These are phyloP conservation scores for Drosophila lacteicornis DNA, from an alignment of 1,140 invertebrate genomes.

Conservation along the genomic window DNA sequence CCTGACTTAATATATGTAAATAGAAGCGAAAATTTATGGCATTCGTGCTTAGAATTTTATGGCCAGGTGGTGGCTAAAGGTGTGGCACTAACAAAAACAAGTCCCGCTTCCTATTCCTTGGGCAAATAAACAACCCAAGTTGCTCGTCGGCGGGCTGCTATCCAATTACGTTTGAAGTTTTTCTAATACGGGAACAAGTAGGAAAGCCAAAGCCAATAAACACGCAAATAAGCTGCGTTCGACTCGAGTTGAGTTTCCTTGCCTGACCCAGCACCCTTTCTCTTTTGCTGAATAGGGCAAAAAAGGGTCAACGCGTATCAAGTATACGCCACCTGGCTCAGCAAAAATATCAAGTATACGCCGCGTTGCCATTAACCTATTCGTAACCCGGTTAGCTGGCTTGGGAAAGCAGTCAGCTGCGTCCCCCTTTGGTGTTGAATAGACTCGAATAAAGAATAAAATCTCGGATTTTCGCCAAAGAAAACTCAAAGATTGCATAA, in stretches of 20 bases:
- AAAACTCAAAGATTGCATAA: constrained; percentile 33
- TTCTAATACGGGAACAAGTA: constrained; percentile 42
- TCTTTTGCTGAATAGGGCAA: not conserved
- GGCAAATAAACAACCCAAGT: constrained; percentile 42
- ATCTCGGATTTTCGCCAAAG: not conserved
- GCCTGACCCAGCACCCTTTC: constrained; percentile 11
- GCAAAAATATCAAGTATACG: constrained; percentile 46
- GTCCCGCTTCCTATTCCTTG: constrained; percentile 21
- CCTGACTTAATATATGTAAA: constrained; percentile 73
- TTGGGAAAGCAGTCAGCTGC: constrained; percentile 1
- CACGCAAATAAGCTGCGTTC: constrained; percentile 73
- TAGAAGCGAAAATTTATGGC: constrained; percentile 78
- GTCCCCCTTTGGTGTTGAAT: not conserved
- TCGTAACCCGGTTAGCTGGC: not conserved
- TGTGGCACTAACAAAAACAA: constrained; percentile 48
- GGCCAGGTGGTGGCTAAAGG: constrained; percentile 57
- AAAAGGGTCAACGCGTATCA: constrained; percentile 44
- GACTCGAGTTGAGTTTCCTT: constrained; percentile 32
- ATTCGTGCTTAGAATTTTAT: constrained; percentile 77
- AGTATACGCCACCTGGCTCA: constrained; percentile 36
- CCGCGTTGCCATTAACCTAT: not conserved
- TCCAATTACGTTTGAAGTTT: constrained; percentile 78
- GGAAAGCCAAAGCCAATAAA: constrained; percentile 65
- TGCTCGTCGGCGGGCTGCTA: constrained; percentile 34
- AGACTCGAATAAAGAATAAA: not conserved